These are phyloP conservation scores for Vireo griseus DNA, from an alignment of 2,797 vertebrate species.

Conservation along the genomic window DNA sequence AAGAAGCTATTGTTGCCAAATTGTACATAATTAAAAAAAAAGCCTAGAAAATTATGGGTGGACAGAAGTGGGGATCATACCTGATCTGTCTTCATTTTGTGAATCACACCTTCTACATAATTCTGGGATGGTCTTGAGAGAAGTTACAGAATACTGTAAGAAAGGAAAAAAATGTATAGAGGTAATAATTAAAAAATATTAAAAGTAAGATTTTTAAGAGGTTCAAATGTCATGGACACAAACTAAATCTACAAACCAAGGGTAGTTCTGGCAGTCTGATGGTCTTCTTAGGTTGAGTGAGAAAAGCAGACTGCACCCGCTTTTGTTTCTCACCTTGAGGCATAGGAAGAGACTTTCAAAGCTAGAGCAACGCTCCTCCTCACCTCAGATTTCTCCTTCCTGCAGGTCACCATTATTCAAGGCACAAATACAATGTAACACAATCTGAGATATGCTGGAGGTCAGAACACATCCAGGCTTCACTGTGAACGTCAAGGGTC, in stretches of 20 bases:
- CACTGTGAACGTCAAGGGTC: accelerated
- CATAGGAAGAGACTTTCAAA: neutral
- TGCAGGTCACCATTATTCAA: neutral
- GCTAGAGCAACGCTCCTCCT: neutral
- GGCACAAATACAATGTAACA: neutral
- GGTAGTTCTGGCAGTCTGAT: neutral
- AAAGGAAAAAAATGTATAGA: conserved; percentile 8
- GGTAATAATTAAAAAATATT: neutral
- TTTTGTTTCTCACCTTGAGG: neutral
- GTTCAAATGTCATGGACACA: neutral
- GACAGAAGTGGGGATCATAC: conserved; percentile 65
- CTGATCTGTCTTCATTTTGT: conserved; percentile 88
- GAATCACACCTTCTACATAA: conserved; percentile 90
- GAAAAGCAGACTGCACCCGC: neutral
- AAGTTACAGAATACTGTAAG: conserved; percentile 88
- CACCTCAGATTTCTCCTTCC: neutral
- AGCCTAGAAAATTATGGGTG: neutral
- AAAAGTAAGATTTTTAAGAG: neutral
- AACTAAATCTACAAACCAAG: neutral
- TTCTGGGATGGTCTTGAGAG: conserved; percentile 94
- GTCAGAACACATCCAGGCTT: neutral
- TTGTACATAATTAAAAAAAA: neutral
- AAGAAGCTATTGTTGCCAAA: conserved; percentile 2
- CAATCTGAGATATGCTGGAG: neutral
- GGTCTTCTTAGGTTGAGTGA: neutral